Evolutionary conservation across 2,113 vertebrate species (phyloP).

Genomic region (Opisthocomus hoazin): DNA sequence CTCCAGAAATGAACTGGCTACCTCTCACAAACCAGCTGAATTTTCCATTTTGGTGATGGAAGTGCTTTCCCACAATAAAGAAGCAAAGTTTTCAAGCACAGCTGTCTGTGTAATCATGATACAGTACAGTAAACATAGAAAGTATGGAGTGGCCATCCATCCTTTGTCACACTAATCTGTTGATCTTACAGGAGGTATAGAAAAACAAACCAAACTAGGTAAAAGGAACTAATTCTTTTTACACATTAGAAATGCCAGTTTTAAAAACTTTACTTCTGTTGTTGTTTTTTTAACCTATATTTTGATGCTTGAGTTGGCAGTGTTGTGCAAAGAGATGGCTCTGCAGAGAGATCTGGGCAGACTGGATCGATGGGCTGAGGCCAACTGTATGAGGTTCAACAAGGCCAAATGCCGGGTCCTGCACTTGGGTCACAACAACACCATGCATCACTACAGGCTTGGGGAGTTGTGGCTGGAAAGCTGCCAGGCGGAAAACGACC

Average conservation of each 20-base stretch:
- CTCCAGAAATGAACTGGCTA: background rate
- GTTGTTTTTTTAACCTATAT: accelerated
- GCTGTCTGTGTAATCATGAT: background rate
- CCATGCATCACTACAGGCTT: too few species aligned
- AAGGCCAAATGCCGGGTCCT: too few species aligned
- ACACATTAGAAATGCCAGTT: background rate
- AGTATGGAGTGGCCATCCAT: background rate
- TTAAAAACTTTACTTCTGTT: background rate
- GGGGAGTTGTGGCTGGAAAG: too few species aligned
- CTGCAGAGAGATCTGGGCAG: too few species aligned
- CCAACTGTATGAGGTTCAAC: too few species aligned
- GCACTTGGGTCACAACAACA: too few species aligned
- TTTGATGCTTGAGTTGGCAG: background rate
- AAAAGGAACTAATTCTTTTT: background rate
- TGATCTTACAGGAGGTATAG: background rate
- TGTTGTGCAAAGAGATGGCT: background rate
- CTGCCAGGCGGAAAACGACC: too few species aligned
- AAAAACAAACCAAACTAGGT: background rate
- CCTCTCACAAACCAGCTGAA: background rate
- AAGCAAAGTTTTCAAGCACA: background rate
- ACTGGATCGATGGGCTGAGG: too few species aligned
- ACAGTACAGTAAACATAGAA: background rate
- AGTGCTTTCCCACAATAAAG: background rate
- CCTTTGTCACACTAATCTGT: background rate
- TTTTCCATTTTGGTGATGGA: background rate